Conservation (phyloP, 1,140 invertebrate genomes). For the Parasteatoda tepidariorum region DNA sequence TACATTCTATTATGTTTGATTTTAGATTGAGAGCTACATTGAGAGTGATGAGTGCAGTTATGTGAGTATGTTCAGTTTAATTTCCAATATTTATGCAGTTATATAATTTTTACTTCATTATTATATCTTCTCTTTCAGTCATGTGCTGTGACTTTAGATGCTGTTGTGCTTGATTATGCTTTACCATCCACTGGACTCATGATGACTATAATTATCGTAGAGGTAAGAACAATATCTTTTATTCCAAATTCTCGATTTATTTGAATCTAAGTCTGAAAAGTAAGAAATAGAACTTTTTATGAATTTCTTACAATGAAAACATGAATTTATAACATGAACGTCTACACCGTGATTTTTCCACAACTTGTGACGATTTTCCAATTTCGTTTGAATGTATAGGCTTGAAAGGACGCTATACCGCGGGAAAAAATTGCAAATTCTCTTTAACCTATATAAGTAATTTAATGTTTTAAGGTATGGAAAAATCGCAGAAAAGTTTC, state of each 20-base stretch:
- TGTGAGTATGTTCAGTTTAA: conserved; percentile 7
- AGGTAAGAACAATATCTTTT: not conserved
- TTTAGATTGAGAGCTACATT: conserved; percentile 27
- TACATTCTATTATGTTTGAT: not conserved
- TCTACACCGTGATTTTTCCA: not conserved
- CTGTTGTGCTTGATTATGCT: conserved; percentile 26
- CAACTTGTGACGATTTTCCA: not conserved
- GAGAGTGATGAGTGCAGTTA: not conserved
- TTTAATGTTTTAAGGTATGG: too few species aligned
- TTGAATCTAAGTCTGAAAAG: not conserved
- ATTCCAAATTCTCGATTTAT: not conserved
- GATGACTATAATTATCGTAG: conserved; percentile 32
- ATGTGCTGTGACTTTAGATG: conserved; percentile 17
- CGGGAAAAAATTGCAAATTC: too few species aligned
- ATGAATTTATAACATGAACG: too few species aligned
- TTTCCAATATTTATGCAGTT: not conserved
- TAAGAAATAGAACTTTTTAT: too few species aligned
- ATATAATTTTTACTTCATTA: not conserved
- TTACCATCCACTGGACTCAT: conserved; percentile 39
- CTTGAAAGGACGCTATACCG: too few species aligned
- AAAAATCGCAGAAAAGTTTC: too few species aligned
- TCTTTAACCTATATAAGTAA: too few species aligned
- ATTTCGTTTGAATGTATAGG: not conserved
- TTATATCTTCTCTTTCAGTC: conserved; percentile 4
- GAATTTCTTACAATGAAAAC: too few species aligned